Evolutionary conservation across 1,140 invertebrate genomes (phyloP), one percentile per base, ranked within the genome.

Genomic region (Drosophila willistoni): DNA sequence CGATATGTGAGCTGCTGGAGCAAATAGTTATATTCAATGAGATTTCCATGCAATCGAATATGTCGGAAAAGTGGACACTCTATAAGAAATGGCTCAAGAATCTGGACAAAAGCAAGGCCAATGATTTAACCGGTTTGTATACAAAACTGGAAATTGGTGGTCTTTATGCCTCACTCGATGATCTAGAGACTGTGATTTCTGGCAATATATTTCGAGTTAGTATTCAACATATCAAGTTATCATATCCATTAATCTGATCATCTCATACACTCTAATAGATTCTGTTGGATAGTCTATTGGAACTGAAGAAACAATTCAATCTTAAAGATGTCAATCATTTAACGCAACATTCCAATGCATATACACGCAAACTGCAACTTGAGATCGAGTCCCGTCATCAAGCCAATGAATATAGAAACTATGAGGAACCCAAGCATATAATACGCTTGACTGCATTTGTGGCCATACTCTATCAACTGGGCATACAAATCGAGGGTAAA

Each of bases 261-360:
- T 29, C 6, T 29, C 6, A 29, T 29, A 29, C 5, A 6, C 36
- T 59, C 13, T 22, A 2, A 60, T 56, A 85, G 81, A 93, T 91
- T 62, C 91, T 92, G 57, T 77, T 97, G 7, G 95, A 96, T 78
- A 94, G 94, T 77, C 92, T 94, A 33, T 94, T 96, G 93, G 94
- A 95, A 68, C 92, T 96, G 34, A 94, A 94, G 65, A 92, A 93
- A 69, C 93, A 93, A 51, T 84, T 94, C 34, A 93, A 94, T 14
- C 92, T 94, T 9, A 96, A 96, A 85, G 95, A 95, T 78, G 93
- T 93, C 34, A 81, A 93, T 10, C 83, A 92, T 54, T 94, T 97
- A 84, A 94, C 93, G 54, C 94, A 96, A 74, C 96, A 97, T 91
- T 95, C 97, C 90, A 91, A 93, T 29, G 93, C 94, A 42, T 97